A percentile compares a stretch with the other conserved stretches of the same genome.
These are phyloP conservation scores for Ondatra zibethicus DNA, from an alignment of 2,113 vertebrate species.

Conservation along the genomic window DNA sequence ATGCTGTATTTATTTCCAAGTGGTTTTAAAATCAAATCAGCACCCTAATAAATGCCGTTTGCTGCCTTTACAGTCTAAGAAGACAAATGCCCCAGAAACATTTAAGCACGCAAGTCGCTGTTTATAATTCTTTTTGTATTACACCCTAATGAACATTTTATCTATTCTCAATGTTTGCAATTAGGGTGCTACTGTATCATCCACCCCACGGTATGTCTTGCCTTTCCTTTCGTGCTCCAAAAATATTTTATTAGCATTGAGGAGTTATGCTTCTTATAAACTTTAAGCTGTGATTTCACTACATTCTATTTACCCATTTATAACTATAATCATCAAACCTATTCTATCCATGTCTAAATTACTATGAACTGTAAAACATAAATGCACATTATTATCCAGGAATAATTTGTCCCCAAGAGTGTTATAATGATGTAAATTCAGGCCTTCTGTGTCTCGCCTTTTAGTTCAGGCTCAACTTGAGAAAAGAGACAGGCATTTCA, in stretches of 20 bases:
- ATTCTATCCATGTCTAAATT: conserved; percentile 2
- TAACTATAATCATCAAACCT: not conserved
- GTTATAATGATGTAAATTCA: not conserved
- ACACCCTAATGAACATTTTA: not conserved
- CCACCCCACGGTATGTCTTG: not conserved
- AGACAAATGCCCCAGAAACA: not conserved
- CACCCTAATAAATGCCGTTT: not conserved
- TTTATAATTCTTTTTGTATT: conserved; percentile 3
- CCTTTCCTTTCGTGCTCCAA: not conserved
- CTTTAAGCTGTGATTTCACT: conserved; percentile 22
- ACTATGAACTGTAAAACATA: not conserved
- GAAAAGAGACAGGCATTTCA: conserved; percentile 46
- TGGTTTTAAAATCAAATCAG: not conserved
- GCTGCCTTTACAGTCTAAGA: not conserved
- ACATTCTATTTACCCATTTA: conserved; percentile 2
- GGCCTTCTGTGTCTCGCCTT: conserved; percentile 26
- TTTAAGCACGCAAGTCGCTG: not conserved
- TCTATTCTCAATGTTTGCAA: not conserved
- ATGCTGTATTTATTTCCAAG: not conserved
- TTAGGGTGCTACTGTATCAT: not conserved
- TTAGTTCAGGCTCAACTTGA: conserved; percentile 8
- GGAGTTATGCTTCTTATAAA: not conserved
- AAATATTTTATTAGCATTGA: conserved; percentile 41
- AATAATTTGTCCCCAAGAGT: conserved; percentile 12
- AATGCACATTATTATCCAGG: conserved; percentile 23